These are phyloP conservation scores for Hypsopygia costalis DNA, from an alignment of 2,888 invertebrate species.

Conservation along the genomic window DNA sequence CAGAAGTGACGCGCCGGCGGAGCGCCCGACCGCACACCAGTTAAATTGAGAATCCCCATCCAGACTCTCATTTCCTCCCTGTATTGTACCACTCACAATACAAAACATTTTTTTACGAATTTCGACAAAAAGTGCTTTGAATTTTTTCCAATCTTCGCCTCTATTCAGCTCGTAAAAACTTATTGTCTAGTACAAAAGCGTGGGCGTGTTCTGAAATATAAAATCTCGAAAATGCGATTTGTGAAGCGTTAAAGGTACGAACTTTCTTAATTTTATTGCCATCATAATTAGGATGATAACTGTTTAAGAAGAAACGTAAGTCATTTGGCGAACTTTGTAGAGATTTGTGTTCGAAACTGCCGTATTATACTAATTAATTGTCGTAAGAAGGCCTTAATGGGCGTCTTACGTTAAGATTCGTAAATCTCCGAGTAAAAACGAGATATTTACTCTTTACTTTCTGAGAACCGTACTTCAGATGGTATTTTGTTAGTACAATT, in stretches of 20 bases:
- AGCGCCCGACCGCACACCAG: background rate
- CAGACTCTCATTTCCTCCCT: constrained; percentile 31
- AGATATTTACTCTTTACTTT: background rate
- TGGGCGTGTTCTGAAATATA: constrained; percentile 27
- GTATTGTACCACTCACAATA: constrained; percentile 76
- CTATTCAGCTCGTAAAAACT: constrained; percentile 67
- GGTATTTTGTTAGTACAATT: too few relatives aligned
- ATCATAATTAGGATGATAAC: constrained; percentile 69
- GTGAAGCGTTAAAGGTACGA: constrained; percentile 40
- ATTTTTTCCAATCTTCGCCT: constrained; percentile 39
- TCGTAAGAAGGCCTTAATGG: constrained; percentile 65
- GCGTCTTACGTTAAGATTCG: constrained; percentile 54
- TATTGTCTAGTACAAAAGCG: constrained; percentile 7
- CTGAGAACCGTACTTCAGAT: too few relatives aligned
- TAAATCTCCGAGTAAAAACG: background rate
- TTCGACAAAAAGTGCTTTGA: constrained; percentile 77
- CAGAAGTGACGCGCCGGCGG: background rate
- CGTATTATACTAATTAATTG: constrained; percentile 78
- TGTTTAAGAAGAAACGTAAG: constrained; percentile 71
- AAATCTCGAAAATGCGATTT: constrained; percentile 47
- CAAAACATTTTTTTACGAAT: constrained; percentile 78
- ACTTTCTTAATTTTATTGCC: constrained; percentile 66
- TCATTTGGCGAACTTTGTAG: constrained; percentile 61
- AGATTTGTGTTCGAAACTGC: constrained; percentile 72
- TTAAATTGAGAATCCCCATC: constrained; percentile 8